Evolutionary conservation across 53 echinoderm and acorn worm species (phyloP).

Genomic region (Zoroaster sp.): DNA sequence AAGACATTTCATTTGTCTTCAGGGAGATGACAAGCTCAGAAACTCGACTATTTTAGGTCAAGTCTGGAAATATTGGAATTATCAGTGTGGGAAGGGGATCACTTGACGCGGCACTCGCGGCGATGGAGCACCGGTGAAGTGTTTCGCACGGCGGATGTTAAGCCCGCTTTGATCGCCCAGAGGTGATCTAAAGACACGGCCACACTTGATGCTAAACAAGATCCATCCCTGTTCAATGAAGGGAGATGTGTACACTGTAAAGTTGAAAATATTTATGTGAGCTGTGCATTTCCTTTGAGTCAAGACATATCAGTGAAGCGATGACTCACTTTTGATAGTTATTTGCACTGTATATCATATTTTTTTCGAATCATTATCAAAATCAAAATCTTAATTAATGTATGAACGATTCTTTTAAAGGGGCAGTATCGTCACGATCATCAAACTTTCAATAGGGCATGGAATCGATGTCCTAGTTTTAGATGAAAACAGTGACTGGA

Average conservation of each 20-base stretch:
- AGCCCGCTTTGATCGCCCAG: not conserved
- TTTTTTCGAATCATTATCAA: too few relatives aligned
- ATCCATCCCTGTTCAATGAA: not conserved
- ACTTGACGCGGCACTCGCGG: constrained; percentile 31
- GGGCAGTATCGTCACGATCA: too few relatives aligned
- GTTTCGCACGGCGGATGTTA: not conserved
- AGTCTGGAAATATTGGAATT: constrained; percentile 27
- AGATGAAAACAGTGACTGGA: too few relatives aligned
- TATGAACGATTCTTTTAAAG: too few relatives aligned
- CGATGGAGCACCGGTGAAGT: constrained; percentile 13
- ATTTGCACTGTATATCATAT: not conserved
- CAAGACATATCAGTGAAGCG: not conserved
- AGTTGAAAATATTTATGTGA: not conserved
- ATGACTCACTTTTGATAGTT: not conserved
- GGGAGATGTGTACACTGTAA: not conserved
- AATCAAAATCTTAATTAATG: too few relatives aligned
- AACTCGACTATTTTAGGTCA: constrained; percentile 9
- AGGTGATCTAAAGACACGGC: not conserved
- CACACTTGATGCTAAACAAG: not conserved
- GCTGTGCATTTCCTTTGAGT: not conserved
- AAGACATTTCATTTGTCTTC: not conserved
- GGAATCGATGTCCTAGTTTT: too few relatives aligned
- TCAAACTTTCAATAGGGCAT: too few relatives aligned
- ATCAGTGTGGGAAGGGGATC: not conserved
- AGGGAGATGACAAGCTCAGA: not conserved